These are phyloP conservation scores for Camponotus pennsylvanicus DNA, from an alignment of 1,140 invertebrate species.

Conservation along the genomic window DNA sequence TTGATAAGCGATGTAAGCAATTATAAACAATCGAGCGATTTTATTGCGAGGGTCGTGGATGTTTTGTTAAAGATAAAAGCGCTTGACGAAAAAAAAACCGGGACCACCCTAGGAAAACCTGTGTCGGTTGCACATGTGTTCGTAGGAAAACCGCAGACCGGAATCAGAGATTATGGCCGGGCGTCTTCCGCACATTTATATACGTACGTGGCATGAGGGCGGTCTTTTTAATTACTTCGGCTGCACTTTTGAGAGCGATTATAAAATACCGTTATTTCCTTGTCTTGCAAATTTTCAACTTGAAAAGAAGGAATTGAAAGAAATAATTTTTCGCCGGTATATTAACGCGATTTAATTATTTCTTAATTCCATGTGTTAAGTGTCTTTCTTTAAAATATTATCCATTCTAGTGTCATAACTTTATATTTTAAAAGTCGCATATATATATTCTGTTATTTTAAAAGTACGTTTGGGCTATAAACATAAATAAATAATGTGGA, in stretches of 20 bases:
- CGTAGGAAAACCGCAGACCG: constrained; percentile 75
- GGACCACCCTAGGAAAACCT: constrained; percentile 70
- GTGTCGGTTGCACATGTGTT: constrained; percentile 71
- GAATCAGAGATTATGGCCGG: constrained; percentile 71
- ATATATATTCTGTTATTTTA: constrained; percentile 19
- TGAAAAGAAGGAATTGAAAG: neutral
- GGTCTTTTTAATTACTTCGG: constrained; percentile 53
- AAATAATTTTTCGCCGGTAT: neutral
- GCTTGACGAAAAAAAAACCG: neutral
- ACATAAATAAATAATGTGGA: neutral
- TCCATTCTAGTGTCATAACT: neutral
- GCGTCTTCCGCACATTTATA: constrained; percentile 63
- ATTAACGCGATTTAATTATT: neutral
- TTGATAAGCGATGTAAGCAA: neutral
- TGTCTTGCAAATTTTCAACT: neutral
- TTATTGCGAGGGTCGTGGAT: constrained; percentile 59
- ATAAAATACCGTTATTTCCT: neutral
- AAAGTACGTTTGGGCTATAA: neutral
- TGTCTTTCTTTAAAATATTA: neutral
- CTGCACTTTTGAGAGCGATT: neutral
- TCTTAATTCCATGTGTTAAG: neutral
- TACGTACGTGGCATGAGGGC: constrained; percentile 27
- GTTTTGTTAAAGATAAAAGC: constrained; percentile 70
- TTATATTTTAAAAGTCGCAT: neutral
- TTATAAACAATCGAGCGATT: neutral